Conservation (phyloP, 1,140 invertebrate genomes). For the Phortica variegata region DNA sequence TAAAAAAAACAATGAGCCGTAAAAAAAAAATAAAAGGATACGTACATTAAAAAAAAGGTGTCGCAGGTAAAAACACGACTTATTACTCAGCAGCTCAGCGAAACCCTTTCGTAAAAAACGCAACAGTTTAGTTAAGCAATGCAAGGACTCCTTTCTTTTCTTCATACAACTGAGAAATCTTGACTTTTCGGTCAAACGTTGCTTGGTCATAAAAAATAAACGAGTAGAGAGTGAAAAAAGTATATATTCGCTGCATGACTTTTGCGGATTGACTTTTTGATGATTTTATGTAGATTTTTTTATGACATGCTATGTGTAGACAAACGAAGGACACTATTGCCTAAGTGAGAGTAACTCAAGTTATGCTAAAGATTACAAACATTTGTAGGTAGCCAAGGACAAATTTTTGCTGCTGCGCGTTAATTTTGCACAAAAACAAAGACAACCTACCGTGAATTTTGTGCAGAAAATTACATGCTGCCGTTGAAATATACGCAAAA, state of each 20-base stretch:
- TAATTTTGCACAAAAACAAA: conserved; percentile 28
- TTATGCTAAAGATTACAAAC: conserved; percentile 30
- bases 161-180: too few relatives aligned
- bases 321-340: conserved; percentile 15
- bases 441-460: conserved; percentile 41
- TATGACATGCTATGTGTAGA: conserved; percentile 18
- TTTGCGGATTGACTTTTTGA: conserved; percentile 54
- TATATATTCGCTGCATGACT: conserved; percentile 21
- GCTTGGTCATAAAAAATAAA: conserved; percentile 6
- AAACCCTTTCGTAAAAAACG: conserved; percentile 34
- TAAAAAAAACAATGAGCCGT: conserved; percentile 28
- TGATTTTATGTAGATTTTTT: conserved; percentile 54
- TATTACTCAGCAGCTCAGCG: too few relatives aligned
- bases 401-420: conserved; percentile 26
- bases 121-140: too few relatives aligned
- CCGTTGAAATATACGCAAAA: conserved; percentile 22
- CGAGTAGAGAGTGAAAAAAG: not conserved
- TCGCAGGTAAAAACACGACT: conserved; percentile 26
- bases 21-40: conserved; percentile 9
- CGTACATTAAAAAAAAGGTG: conserved; percentile 5
- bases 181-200: too few relatives aligned
- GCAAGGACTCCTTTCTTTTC: too few relatives aligned
- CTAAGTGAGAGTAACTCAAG: too few relatives aligned
- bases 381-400: conserved; percentile 41
- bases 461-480: conserved; percentile 41